These are phyloP conservation scores for Notechis scutatus DNA, from an alignment of 2,113 vertebrate species.

Conservation along the genomic window DNA sequence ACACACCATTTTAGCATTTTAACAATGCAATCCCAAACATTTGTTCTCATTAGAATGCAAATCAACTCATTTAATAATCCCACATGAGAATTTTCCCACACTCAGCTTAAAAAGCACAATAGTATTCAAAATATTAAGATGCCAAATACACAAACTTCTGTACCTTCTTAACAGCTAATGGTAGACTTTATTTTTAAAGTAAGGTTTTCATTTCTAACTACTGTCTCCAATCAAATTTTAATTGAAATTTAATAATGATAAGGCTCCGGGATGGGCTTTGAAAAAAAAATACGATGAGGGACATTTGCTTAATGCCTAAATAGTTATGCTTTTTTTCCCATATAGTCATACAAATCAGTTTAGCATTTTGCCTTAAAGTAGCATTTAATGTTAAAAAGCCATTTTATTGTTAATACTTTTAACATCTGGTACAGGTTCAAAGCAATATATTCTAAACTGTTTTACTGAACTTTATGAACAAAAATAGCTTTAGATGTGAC, in stretches of 20 bases:
- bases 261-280: conserved; percentile 63
- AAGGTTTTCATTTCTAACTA: conserved; percentile 62
- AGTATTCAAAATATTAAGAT: conserved; percentile 85
- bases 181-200: conserved; percentile 56
- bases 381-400: conserved; percentile 62
- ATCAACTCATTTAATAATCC: conserved; percentile 85
- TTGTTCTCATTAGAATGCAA: conserved; percentile 91
- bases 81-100: conserved; percentile 82
- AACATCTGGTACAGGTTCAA: conserved; percentile 60
- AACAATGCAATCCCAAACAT: conserved; percentile 92
- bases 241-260: conserved; percentile 82
- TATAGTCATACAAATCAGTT: conserved; percentile 64
- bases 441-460: conserved; percentile 49
- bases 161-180: conserved; percentile 68
- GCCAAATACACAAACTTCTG: conserved; percentile 69
- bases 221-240: conserved; percentile 69
- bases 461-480: conserved; percentile 21
- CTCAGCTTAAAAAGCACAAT: conserved; percentile 76
- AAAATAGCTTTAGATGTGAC: not conserved
- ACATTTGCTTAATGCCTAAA: conserved; percentile 54
- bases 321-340: conserved; percentile 36
- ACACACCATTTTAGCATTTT: conserved; percentile 83
- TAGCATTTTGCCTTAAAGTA: conserved; percentile 63
- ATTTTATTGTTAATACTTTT: conserved; percentile 67
- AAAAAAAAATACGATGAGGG: too few species aligned